Percentiles rank a stretch among this genome's conserved stretches.
Evolutionary conservation across 2,113 vertebrate genomes (phyloP).

Genomic region (Chloroceryle aenea): DNA sequence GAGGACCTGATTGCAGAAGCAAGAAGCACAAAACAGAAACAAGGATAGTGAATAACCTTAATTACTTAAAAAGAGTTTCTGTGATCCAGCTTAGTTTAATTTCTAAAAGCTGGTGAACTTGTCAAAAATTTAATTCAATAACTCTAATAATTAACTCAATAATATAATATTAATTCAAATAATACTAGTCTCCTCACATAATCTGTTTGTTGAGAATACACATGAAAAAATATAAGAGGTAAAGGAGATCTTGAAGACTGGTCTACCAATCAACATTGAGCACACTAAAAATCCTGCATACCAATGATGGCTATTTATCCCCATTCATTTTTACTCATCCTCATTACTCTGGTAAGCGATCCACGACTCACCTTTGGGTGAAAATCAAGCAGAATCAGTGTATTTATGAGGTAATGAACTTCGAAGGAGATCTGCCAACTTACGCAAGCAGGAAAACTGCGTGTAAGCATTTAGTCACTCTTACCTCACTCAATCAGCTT

Average conservation of each 20-base stretch:
- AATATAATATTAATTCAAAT: neutral
- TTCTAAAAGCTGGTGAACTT: neutral
- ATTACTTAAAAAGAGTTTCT: neutral
- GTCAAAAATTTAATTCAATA: neutral
- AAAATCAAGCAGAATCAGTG: neutral
- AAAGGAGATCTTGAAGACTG: neutral
- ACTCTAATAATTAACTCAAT: neutral
- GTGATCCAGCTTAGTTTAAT: neutral
- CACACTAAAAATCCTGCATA: accelerated
- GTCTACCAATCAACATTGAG: accelerated
- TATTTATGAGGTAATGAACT: neutral
- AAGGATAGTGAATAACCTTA: neutral
- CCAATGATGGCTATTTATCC: accelerated
- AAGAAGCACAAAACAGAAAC: neutral
- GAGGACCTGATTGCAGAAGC: neutral
- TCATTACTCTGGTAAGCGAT: accelerated
- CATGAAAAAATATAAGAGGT: neutral
- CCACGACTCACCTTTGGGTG: neutral
- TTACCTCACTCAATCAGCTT: neutral
- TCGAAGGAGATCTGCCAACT: accelerated
- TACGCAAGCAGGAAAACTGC: accelerated
- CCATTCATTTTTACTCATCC: neutral
- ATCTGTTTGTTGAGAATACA: neutral
- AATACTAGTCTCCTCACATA: neutral
- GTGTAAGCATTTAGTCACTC: accelerated